Percentiles rank a stretch among this genome's conserved stretches.
These are phyloP conservation scores for Axis porcinus DNA, from an alignment of 2,113 vertebrate species.

Conservation along the genomic window DNA sequence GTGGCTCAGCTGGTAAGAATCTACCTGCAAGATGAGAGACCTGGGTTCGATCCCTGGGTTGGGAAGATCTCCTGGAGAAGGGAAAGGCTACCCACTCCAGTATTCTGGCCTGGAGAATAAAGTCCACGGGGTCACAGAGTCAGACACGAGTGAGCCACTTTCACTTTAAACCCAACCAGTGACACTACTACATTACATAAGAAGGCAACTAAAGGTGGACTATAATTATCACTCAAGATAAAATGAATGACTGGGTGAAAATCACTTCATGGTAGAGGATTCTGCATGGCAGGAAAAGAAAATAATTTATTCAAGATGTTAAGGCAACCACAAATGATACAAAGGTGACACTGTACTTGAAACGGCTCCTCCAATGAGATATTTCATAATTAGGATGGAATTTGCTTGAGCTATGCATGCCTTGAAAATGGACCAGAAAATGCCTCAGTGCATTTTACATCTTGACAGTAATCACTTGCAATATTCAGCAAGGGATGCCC, in stretches of 20 bases:
- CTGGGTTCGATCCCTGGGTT: background rate
- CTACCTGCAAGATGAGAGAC: background rate
- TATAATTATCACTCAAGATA: conserved; percentile 17
- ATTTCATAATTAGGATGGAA: conserved; percentile 72
- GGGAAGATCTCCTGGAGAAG: background rate
- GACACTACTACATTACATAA: background rate
- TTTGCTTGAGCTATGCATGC: conserved; percentile 54
- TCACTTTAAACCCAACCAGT: background rate
- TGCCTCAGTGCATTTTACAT: conserved; percentile 73
- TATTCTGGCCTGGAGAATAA: background rate
- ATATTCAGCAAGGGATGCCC: conserved; percentile 75
- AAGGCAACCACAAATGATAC: conserved; percentile 10
- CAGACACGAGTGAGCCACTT: background rate
- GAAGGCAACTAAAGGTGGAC: background rate
- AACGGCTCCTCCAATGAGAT: conserved; percentile 49
- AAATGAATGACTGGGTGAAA: conserved; percentile 48
- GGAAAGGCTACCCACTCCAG: background rate
- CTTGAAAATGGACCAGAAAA: conserved; percentile 77
- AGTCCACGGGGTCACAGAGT: background rate
- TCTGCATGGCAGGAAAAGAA: conserved; percentile 49
- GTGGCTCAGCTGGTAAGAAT: background rate
- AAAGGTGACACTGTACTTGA: conserved; percentile 14
- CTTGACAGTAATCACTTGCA: conserved; percentile 82
- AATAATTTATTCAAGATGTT: conserved; percentile 47
- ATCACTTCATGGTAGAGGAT: background rate